Conservation (phyloP, 2,797 vertebrate species). For the Rhabdophis nuchalis region DNA sequence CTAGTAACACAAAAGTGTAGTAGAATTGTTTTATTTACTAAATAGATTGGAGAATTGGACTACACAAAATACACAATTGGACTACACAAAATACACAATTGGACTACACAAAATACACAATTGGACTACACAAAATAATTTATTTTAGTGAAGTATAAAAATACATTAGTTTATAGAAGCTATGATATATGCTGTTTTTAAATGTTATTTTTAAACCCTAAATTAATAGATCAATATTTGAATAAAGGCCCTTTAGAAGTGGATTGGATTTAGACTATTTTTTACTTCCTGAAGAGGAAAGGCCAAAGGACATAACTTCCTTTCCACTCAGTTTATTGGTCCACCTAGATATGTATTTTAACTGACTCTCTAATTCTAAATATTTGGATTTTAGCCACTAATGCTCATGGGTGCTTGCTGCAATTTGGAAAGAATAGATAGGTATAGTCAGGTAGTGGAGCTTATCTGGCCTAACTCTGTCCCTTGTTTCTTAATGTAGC, state of each 20-base stretch:
- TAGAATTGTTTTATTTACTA: not conserved
- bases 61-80: not conserved
- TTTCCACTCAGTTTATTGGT: not conserved
- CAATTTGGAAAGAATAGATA: not conserved
- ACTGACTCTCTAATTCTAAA: not conserved
- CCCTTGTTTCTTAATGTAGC: not conserved
- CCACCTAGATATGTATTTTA: not conserved
- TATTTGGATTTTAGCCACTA: not conserved
- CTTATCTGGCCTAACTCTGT: not conserved
- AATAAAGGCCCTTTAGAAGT: not conserved
- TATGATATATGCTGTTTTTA: not conserved
- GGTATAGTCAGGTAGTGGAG: not conserved
- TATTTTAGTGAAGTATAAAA: not conserved
- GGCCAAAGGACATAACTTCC: not conserved
- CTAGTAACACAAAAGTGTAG: not conserved
- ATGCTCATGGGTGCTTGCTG: not conserved
- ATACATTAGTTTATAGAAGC: not conserved
- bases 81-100: not conserved
- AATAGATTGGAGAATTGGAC: not conserved
- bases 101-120: not conserved
- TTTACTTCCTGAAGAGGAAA: not conserved
- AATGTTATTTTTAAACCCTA: not conserved
- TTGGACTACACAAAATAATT: not conserved
- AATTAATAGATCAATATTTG: not conserved
- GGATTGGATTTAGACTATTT: not conserved